Conservation (phyloP, 1,140 invertebrate genomes). For the Heliconius hewitsoni region DNA sequence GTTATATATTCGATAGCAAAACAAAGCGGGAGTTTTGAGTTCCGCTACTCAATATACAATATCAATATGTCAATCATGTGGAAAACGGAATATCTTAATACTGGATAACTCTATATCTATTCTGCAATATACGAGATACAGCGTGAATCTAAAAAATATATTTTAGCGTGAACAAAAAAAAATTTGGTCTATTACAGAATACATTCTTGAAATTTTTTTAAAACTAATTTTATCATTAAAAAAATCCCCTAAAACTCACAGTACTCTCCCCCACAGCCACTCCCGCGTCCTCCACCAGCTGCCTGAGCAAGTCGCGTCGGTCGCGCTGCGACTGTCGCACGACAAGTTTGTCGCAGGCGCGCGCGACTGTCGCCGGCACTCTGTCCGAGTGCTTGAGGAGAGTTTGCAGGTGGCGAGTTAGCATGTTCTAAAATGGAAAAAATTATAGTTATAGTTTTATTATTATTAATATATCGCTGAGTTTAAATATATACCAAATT, state of each 20-base stretch:
- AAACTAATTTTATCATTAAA: not conserved
- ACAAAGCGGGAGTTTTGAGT: too few species aligned
- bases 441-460: too few species aligned
- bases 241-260: not conserved
- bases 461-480: too few species aligned
- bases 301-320: constrained; percentile 23
- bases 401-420: not conserved
- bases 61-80: too few species aligned
- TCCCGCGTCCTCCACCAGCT: not conserved
- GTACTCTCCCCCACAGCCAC: not conserved
- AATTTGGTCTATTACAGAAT: too few species aligned
- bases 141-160: not conserved
- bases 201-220: too few species aligned
- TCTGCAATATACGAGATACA: not conserved
- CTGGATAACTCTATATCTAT: not conserved
- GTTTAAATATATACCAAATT: too few species aligned
- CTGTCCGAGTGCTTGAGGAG: not conserved
- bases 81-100: too few species aligned
- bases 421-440: not conserved
- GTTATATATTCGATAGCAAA: too few species aligned
- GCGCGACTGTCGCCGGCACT: not conserved
- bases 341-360: constrained; percentile 32
- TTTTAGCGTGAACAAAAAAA: too few species aligned
- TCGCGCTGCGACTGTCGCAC: constrained; percentile 37
- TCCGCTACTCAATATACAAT: too few species aligned